Conservation (phyloP, 2,888 invertebrate genomes). For the Acheta domesticus region DNA sequence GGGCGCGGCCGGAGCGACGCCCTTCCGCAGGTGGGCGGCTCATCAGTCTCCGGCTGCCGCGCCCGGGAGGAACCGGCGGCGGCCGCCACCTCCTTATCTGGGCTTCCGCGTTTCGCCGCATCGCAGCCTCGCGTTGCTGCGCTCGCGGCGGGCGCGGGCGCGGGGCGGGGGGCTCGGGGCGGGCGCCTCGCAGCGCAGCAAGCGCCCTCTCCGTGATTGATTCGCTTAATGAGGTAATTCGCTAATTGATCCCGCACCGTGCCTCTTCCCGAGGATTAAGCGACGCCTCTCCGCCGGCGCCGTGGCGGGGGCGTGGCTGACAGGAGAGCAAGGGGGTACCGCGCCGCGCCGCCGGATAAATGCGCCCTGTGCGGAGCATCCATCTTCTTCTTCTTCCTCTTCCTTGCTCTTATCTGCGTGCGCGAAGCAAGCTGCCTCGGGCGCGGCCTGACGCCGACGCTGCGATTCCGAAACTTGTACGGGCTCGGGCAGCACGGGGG, state of each 20-base stretch:
- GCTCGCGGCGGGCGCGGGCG: no score
- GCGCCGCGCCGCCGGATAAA: background rate
- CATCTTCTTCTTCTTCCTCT: constrained; percentile 3
- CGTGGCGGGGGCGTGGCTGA: background rate
- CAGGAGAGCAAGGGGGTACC: no score
- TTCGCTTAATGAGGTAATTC: constrained; percentile 10
- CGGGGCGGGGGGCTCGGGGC: no score
- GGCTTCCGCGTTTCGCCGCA: no score
- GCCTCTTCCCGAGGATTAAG: constrained; percentile 18
- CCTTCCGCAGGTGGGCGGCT: no score
- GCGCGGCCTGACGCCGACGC: background rate
- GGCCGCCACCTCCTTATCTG: no score
- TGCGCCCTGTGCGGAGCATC: background rate
- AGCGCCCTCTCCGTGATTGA: background rate
- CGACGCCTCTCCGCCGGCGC: background rate
- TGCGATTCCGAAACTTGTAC: background rate
- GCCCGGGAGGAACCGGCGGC: no score
- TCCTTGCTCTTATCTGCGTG: background rate
- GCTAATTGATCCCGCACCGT: constrained; percentile 4
- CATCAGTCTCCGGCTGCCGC: no score
- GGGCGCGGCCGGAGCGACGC: no score
- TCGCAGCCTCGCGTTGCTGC: no score
- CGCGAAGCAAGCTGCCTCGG: background rate
- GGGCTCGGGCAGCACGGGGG: background rate
- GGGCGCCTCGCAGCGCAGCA: no score